Base-by-base conservation (phyloP, 2,888 invertebrate species). In the Heliconius sara region DNA sequence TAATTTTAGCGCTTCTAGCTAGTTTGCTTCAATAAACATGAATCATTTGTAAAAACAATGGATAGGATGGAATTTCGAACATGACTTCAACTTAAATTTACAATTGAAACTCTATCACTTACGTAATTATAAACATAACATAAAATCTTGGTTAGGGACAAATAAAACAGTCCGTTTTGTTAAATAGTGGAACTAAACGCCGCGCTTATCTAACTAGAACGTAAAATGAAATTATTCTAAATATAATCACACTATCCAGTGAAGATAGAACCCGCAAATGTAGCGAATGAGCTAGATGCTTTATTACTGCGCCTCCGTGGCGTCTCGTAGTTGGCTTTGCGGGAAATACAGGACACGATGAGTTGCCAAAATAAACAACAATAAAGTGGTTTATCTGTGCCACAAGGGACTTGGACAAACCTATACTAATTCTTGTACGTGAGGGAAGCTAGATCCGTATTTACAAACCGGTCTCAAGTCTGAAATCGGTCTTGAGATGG, bases 1-100 rank as follows among this genome's bases (percentile, higher is more conserved):
- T 22, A 30, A 43, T 43, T 75, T 16, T 66, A 75, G 30, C 72
- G 78, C 74, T 68, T 39, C 60, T 78, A 13, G 71, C 75, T 66
- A 34, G 73, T 60, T 73, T 60, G 73, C 39, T 66, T 27, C 22
- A 22, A 76, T 60, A 75, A 80, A 34, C 68, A n/a, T 81, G 81
- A 81, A 52, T 81, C 81, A 81, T 30, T n/a, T 70, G 19, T 65
- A 30, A 60, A 73, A 73, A 81, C 80, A 80, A 80, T 80, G 57
- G 7, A 68, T 34, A 34, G 68, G 30, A 67, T 57, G 67, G 68
- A 34, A 74, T 72, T 78, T 68, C 57, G 65, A 63, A 43, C 47
- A 57, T 63, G 16, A 77, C 9, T 25, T 78, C n/a, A 47, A n/a
- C 12, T 70, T 77, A 34, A 77, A 43, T 67, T 60, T 22, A 19